These are phyloP conservation scores for Seriola quinqueradiata DNA, from an alignment of 2,113 vertebrate species.

Conservation along the genomic window DNA sequence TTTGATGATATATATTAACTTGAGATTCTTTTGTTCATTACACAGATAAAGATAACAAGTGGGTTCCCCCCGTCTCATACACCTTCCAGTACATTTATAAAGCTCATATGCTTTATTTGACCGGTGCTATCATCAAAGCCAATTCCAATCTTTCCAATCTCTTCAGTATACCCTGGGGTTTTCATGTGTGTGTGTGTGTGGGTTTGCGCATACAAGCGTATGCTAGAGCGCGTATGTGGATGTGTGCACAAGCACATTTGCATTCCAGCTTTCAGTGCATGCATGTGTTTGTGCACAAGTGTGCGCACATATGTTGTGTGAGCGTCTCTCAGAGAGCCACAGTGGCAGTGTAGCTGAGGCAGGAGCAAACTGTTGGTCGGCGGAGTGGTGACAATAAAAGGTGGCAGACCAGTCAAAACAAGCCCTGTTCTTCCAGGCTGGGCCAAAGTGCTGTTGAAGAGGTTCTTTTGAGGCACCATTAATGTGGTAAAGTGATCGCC, in stretches of 20 bases:
- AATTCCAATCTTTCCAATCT: conserved; percentile 37
- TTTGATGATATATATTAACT: conserved; percentile 31
- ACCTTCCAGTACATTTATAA: conserved; percentile 7
- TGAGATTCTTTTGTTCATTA: background rate
- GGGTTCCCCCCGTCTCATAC: background rate
- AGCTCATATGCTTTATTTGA: conserved; percentile 39
- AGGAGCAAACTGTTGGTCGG: conserved; percentile 68
- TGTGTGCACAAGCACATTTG: background rate
- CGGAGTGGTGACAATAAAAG: conserved; percentile 82
- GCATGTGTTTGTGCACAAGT: conserved; percentile 3
- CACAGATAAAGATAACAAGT: conserved; percentile 16
- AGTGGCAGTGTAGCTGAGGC: conserved; percentile 53
- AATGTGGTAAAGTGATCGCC: conserved; percentile 87
- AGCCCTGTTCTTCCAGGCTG: conserved; percentile 77
- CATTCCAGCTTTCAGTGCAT: background rate
- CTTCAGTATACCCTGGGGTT: conserved; percentile 11
- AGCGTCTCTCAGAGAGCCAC: conserved; percentile 33
- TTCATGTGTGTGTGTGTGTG: background rate
- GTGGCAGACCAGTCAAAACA: conserved; percentile 88
- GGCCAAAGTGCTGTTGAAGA: conserved; percentile 84
- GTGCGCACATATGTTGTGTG: conserved; percentile 35
- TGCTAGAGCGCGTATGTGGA: background rate
- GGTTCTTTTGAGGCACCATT: conserved; percentile 84
- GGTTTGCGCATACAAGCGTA: background rate
- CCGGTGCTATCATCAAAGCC: conserved; percentile 46